Conservation (phyloP, 2,888 invertebrate genomes). For the Melinopterus prodromus region DNA sequence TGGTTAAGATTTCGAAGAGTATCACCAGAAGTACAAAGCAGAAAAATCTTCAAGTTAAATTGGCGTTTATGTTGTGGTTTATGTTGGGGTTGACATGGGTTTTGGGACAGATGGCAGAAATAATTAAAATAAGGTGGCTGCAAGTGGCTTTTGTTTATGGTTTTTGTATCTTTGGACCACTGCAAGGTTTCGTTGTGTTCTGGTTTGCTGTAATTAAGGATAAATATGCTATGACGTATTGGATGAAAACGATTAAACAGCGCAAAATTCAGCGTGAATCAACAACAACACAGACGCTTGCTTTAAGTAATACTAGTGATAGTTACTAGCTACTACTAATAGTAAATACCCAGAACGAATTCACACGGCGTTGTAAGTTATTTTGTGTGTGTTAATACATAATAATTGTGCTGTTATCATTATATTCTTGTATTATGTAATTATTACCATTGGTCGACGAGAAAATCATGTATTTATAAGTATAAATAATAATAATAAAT, state of each 20-base stretch:
- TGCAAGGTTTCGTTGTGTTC: conserved; percentile 31
- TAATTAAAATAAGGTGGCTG: conserved; percentile 24
- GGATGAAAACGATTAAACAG: neutral
- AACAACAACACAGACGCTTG: neutral
- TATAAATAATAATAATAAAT: too few relatives aligned
- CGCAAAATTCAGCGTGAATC: neutral
- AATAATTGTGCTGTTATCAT: too few relatives aligned
- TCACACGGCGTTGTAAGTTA: too few relatives aligned
- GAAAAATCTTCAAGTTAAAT: conserved; percentile 16
- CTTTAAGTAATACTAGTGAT: neutral
- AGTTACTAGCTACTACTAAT: too few relatives aligned
- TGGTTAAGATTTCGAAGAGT: conserved; percentile 23
- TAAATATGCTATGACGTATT: conserved; percentile 13
- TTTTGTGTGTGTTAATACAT: too few relatives aligned
- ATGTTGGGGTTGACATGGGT: conserved; percentile 34
- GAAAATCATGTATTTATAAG: too few relatives aligned
- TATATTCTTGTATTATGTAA: too few relatives aligned
- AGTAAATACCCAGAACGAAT: too few relatives aligned
- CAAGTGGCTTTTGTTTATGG: conserved; percentile 22
- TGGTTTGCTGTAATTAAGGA: conserved; percentile 21
- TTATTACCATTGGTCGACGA: too few relatives aligned
- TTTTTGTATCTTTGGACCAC: conserved; percentile 27
- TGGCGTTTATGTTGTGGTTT: conserved; percentile 28
- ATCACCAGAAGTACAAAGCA: conserved; percentile 22
- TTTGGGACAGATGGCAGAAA: conserved; percentile 25